Conservation (phyloP, 2,113 vertebrate genomes). For the Tachysurus vachellii region DNA sequence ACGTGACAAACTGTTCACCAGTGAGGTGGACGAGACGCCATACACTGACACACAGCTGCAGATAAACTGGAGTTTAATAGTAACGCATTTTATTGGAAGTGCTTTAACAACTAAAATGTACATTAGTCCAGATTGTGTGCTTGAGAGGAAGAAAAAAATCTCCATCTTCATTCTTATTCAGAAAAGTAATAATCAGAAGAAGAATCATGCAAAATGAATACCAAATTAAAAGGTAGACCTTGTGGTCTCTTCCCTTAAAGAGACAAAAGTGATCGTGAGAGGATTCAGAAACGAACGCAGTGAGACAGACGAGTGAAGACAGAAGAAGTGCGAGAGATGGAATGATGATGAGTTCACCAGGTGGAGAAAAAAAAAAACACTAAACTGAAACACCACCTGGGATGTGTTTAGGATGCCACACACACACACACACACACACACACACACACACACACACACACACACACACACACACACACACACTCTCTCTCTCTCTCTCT, state of each 20-base stretch:
- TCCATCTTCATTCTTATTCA: constrained; percentile 41
- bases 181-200: background rate
- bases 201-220: constrained; percentile 65
- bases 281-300: background rate
- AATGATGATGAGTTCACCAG: constrained; percentile 59
- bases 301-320: background rate
- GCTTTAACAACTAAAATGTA: constrained; percentile 64
- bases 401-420: constrained; percentile 60
- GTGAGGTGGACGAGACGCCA: background rate
- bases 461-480: too few species aligned
- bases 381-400: constrained; percentile 39
- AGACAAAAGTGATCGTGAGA: constrained; percentile 35
- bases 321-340: constrained; percentile 38
- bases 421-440: background rate
- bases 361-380: too few species aligned
- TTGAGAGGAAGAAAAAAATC: constrained; percentile 50
- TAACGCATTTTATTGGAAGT: constrained; percentile 60
- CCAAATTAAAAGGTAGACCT: constrained; percentile 72
- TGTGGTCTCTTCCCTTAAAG: constrained; percentile 75
- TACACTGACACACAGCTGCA: background rate
- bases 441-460: too few species aligned
- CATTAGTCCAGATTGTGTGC: constrained; percentile 76
- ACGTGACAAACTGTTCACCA: background rate
- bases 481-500: too few species aligned
- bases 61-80: background rate